Percentiles rank a stretch among this genome's conserved stretches.
These are phyloP conservation scores for Macrotis lagotis DNA, from an alignment of 2,113 vertebrate genomes.

Conservation along the genomic window DNA sequence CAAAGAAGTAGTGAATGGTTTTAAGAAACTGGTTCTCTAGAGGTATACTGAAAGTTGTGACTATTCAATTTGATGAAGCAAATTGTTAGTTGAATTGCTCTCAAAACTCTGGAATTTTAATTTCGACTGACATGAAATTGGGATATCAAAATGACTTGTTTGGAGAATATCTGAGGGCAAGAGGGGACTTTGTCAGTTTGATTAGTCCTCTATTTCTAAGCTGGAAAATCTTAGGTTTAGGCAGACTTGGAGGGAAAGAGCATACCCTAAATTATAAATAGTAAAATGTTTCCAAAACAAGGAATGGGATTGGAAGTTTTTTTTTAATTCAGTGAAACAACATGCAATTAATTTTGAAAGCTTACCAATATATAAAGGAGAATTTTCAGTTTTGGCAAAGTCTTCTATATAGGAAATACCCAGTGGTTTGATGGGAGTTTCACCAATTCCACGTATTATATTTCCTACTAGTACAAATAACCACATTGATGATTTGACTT, in stretches of 20 bases:
- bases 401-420: conserved; percentile 95
- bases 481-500: conserved; percentile 91
- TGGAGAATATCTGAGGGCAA: not conserved
- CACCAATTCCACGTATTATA: conserved; percentile 92
- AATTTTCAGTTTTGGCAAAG: conserved; percentile 91
- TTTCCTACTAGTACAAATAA: conserved; percentile 92
- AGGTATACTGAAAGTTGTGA: too few species aligned
- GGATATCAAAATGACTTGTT: not conserved
- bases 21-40: not conserved
- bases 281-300: not conserved
- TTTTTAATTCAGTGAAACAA: not conserved
- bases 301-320: not conserved
- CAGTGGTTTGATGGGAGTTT: conserved; percentile 92
- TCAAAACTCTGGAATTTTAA: not conserved
- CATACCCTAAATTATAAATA: not conserved
- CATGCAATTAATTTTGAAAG: conserved; percentile 20
- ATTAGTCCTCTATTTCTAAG: not conserved
- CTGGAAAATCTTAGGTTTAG: not conserved
- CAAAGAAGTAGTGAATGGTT: not conserved
- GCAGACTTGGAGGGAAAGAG: not conserved
- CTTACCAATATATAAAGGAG: conserved; percentile 94
- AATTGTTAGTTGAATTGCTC: not conserved
- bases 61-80: not conserved
- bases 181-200: not conserved
- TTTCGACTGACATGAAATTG: not conserved